phyloP scores from a whole-genome alignment of 1,140 invertebrate genomes.

The Coenobita brevimanus region DNA sequence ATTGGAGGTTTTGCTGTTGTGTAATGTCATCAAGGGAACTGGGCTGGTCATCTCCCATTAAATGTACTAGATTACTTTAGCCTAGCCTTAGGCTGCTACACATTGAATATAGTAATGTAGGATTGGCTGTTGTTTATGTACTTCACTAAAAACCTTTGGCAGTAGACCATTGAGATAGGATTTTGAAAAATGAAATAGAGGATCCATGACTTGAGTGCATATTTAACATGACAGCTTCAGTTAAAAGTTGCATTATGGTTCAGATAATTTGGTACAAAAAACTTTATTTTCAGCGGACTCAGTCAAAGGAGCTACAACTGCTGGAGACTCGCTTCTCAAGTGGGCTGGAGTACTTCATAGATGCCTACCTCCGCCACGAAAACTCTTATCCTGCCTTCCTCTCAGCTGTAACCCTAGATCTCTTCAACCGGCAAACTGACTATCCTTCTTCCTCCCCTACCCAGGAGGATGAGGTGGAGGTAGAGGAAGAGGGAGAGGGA shows the following conservation, averaged over 20 bases:
- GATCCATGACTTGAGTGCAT: too few species aligned
- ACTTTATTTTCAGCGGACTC: conserved; percentile 72
- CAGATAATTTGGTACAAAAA: too few species aligned
- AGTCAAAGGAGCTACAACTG: conserved; percentile 84
- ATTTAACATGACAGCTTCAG: too few species aligned
- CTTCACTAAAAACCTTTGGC: background rate
- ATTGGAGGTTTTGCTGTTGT: too few species aligned
- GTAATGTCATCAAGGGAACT: too few species aligned
- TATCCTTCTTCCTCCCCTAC: conserved; percentile 74
- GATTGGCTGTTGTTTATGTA: background rate
- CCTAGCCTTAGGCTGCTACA: too few species aligned
- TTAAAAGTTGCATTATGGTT: too few species aligned
- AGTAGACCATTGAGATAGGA: background rate
- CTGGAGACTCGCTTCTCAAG: conserved; percentile 88
- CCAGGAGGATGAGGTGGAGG: conserved; percentile 56
- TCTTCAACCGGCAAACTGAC: conserved; percentile 79
- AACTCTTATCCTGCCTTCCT: conserved; percentile 91
- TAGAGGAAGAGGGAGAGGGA: conserved; percentile 38
- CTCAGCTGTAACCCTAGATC: conserved; percentile 85
- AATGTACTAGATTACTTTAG: too few species aligned
- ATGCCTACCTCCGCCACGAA: conserved; percentile 83
- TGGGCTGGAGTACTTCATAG: conserved; percentile 81
- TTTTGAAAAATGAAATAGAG: too few species aligned
- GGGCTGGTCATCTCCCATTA: too few species aligned
- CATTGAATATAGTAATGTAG: too few species aligned